These are phyloP conservation scores for Oophaga pumilio DNA, from an alignment of 2,113 vertebrate genomes.

Conservation along the genomic window DNA sequence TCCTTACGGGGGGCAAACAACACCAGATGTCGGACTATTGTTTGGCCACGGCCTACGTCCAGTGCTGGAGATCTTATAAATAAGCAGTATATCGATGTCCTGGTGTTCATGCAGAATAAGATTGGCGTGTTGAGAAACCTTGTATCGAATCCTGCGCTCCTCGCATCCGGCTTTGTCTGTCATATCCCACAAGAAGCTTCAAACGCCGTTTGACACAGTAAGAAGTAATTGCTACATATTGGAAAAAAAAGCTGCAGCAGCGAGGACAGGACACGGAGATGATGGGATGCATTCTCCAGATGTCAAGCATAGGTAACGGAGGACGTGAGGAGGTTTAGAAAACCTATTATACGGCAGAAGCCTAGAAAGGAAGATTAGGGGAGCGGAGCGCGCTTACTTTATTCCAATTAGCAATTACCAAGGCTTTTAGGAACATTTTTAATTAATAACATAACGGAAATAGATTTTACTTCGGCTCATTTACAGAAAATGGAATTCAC, in stretches of 20 bases:
- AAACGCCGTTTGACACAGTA: slow-evolving; percentile 2
- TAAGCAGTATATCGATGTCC: background rate
- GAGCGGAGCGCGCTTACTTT: background rate
- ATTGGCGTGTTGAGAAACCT: background rate
- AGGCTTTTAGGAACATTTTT: slow-evolving; percentile 2
- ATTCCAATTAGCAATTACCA: background rate
- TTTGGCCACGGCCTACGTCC: background rate
- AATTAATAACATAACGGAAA: background rate
- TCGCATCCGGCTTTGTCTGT: background rate
- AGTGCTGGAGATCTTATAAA: background rate
- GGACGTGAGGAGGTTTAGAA: slow-evolving; percentile 1
- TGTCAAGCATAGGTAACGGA: slow-evolving; percentile 3
- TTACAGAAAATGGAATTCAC: background rate
- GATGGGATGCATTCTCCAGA: slow-evolving; percentile 16
- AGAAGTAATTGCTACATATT: slow-evolving; percentile 22
- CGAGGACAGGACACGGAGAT: background rate
- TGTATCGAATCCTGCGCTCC: background rate
- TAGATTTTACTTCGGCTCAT: background rate
- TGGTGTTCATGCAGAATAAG: background rate
- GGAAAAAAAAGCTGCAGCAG: slow-evolving; percentile 7
- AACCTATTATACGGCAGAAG: background rate
- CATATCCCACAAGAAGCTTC: background rate
- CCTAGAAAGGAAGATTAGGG: background rate
- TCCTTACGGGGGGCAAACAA: no score
- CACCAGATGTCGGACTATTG: no score